Evolutionary conservation across 2,797 vertebrate genomes (phyloP), one percentile per base, ranked within the genome.

Genomic region (Pangasius krempfi): DNA sequence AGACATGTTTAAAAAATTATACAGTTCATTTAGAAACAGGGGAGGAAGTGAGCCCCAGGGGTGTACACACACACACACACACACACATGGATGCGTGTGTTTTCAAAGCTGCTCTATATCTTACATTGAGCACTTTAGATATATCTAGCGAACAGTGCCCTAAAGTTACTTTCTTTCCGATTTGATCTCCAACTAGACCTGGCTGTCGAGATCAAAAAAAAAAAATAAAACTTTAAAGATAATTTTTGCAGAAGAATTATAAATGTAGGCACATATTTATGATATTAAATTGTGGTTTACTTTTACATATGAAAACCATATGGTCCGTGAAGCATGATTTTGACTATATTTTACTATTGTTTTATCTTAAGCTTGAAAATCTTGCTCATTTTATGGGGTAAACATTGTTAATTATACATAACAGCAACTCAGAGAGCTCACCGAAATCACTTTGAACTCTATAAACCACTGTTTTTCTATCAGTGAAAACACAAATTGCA

Each of bases 1-100:
- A 90, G 92, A 92, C 89, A 87, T 91, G 82, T 93, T 93, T 92
- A 92, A 90, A 93, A 92, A 93, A 93, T 91, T 90, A 91, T 12
- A 78, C 88, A 92, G 93, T 91, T 92, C n/a, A 75, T 92, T 93
- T 9, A 66, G 89, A 88, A 80, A 88, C 58, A 88, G 86, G 73
- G 91, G 90, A 89, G 92, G 92, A 93, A 93, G 91, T 89, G 83
- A 86, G 89, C 80, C 88, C 47, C 81, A 66, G 90, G 84, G 68
- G 22, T 40, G 30, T 58, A 56, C 40, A 62, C 86, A 84, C 82
- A 83, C 56, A 62, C 37, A 85, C 50, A 82, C 27, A 58, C 68
- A 60, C 37, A 76, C 72, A 30, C 62, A 85, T 8, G n/a, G 6
- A 68, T 4, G 22, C 6, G 13, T 44, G 14, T 62, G 72, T 76